Base-by-base conservation (phyloP, 2,113 vertebrate genomes). In the Micromys minutus region DNA sequence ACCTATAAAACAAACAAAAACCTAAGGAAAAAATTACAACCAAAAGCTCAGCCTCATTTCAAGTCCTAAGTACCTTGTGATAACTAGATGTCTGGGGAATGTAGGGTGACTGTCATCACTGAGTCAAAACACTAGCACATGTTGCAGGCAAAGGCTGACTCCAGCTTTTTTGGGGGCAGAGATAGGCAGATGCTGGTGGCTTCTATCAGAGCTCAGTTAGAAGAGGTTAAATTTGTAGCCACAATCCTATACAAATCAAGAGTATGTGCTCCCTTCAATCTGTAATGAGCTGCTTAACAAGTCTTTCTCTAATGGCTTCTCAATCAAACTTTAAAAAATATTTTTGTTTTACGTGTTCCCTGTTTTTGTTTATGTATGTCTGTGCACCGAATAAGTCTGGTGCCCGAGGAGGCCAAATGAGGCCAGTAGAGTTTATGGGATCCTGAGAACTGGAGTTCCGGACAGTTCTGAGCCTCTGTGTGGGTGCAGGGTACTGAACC, bases 61-160 rank as follows among this genome's bases (percentile, higher is more conserved):
- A 95, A 81, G 34, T 0, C 2, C 72, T 22, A 88, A 59, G 86
- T 47, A 57, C 72, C 71, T 91, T 6, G 4, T 59, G 65, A 92
- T 95, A 96, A 96, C 88, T 80, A 34, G 94, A 93, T 85, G 72
- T 81, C 95, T 71, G 69, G 31, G 93, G 61, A 88, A 91, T 93
- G 96, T 0, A 87, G 50, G 95, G 15, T 36, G 95, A 95, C 93
- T 8, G 17, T 93, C 93, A 74, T 39, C 88, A 89, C 0, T 1
- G 94, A 96, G 92, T 81, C 96, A 97, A 97, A 97, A 93, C 67
- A 95, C 34, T 71, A 96, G 96, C 97, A 95, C 87, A 85, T 59
- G 42, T 95, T 95, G 96, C 95, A 94, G 95, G 72, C 89, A 96
- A 75, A 96, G 94, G 93, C 95, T 77, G 94, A 45, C 88, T 97